Base-by-base conservation (phyloP, 2,113 vertebrate species). In the Sus scrofa region DNA sequence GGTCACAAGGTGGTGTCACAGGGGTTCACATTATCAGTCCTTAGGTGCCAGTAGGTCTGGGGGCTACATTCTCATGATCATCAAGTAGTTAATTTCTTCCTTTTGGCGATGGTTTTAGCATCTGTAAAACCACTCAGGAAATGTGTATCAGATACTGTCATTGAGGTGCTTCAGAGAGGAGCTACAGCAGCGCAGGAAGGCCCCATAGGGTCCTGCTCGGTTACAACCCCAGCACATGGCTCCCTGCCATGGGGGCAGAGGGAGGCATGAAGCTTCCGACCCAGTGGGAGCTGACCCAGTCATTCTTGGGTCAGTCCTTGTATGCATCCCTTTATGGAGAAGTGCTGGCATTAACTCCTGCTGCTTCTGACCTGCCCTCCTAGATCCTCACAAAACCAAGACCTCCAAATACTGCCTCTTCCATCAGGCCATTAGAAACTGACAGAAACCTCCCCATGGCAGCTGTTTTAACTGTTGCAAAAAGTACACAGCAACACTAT, bases 291-390 rank as follows among this genome's bases (percentile, higher is more conserved):
- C 52, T 24, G 2, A 26, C 9, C 13, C 20, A 1, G 13, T 26
- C 11, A 0, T 39, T 70, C 87, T 82, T 37, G 24, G 44, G 11
- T 32, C n/a, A 65, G 0, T 86, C 10, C 7, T 0, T 1, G 1
- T 24, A 5, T 50, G 32, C 32, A 0, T 82, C 22, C 44, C 68
- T 87, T 65, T 26, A 22, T 70, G 63, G 22, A 44, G 67, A 34
- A 16, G 14, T 20, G 22, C 7, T 52, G 58, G 18, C 26, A 10
- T 24, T 44, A 52, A 7, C 60, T 16, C 11, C 78, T 14, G 11
- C 62, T 79, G 58, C 63, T 58, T 74, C 71, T 24, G 32, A 34
- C 8, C 2, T 63, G 78, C 13, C 56, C 16, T 70, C 52, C 0
- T 26, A 20, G 54, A 34, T 18, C 7, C 71, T 94, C 6, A 88